These are phyloP conservation scores for Pseudomyrmex concolor DNA, from an alignment of 1,140 invertebrate genomes.

Conservation along the genomic window DNA sequence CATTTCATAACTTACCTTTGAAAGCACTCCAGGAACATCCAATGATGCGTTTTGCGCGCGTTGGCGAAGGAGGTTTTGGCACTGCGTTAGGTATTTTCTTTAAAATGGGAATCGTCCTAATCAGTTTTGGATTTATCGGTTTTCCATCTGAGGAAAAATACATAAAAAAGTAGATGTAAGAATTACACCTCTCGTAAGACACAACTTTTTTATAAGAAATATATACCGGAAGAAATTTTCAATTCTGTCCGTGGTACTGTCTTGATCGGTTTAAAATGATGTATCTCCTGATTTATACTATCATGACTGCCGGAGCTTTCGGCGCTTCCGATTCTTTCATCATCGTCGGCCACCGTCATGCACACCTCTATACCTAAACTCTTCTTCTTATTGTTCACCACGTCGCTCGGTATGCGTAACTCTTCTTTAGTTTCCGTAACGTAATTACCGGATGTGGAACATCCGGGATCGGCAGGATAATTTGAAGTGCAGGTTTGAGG, in stretches of 20 bases:
- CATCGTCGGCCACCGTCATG: slow-evolving; percentile 73
- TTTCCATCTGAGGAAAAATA: slow-evolving; percentile 78
- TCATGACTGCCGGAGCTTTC: slow-evolving; percentile 85
- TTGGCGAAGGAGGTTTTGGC: slow-evolving; percentile 79
- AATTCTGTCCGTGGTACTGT: slow-evolving; percentile 84
- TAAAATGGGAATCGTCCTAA: slow-evolving; percentile 80
- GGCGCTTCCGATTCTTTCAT: slow-evolving; percentile 81
- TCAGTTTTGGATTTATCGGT: slow-evolving; percentile 82
- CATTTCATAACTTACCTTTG: slow-evolving; percentile 74
- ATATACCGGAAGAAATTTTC: slow-evolving; percentile 78
- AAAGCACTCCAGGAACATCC: slow-evolving; percentile 84
- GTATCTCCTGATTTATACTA: slow-evolving; percentile 87
- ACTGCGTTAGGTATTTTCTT: slow-evolving; percentile 76
- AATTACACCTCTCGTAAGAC: not conserved
- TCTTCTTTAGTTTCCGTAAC: slow-evolving; percentile 85
- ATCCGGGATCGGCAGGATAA: slow-evolving; percentile 76
- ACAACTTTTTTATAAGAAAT: no score
- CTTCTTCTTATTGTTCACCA: slow-evolving; percentile 84
- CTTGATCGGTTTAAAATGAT: slow-evolving; percentile 87
- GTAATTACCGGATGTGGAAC: slow-evolving; percentile 80
- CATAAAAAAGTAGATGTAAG: slow-evolving; percentile 24
- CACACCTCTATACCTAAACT: slow-evolving; percentile 82
- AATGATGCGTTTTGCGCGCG: slow-evolving; percentile 77
- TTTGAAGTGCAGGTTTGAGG: slow-evolving; percentile 69
- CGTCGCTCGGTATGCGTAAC: slow-evolving; percentile 85